Percentiles rank a stretch among this genome's conserved stretches.
phyloP scores from a whole-genome alignment of 2,888 invertebrate species.

The Lacanobia wlatinum region DNA sequence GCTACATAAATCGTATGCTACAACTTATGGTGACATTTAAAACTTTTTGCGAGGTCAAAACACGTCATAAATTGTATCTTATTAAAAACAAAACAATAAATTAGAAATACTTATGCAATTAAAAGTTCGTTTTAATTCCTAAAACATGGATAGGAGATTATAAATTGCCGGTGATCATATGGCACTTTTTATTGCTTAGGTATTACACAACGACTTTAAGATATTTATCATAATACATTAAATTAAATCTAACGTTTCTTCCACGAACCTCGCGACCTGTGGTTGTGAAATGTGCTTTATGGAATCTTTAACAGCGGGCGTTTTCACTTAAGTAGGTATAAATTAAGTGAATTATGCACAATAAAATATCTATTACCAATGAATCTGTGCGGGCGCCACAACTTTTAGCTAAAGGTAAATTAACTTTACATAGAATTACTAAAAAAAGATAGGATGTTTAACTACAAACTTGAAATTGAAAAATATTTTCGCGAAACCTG shows the following conservation, averaged over 20 bases:
- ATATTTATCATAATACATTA: constrained; percentile 53
- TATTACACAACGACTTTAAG: constrained; percentile 49
- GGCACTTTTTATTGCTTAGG: constrained; percentile 52
- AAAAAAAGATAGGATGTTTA: neutral
- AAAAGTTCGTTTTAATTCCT: constrained; percentile 42
- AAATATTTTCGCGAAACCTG: neutral
- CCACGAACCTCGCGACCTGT: constrained; percentile 39
- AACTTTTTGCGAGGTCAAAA: constrained; percentile 38
- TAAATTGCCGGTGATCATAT: constrained; percentile 45
- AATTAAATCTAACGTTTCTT: constrained; percentile 50
- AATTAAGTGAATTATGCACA: constrained; percentile 16
- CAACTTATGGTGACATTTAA: constrained; percentile 40
- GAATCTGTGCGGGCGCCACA: neutral
- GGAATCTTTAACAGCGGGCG: constrained; percentile 43
- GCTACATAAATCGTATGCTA: constrained; percentile 8
- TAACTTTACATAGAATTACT: neutral
- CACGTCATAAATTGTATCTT: constrained; percentile 36
- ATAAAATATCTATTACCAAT: neutral
- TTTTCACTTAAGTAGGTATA: constrained; percentile 44
- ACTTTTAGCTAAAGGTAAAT: neutral
- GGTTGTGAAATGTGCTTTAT: constrained; percentile 54
- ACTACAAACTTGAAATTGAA: neutral
- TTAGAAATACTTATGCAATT: constrained; percentile 57
- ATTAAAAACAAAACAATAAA: constrained; percentile 56
- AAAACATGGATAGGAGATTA: constrained; percentile 46